These are phyloP conservation scores for Polymixis lichenea DNA, from an alignment of 2,888 invertebrate species.

Conservation along the genomic window DNA sequence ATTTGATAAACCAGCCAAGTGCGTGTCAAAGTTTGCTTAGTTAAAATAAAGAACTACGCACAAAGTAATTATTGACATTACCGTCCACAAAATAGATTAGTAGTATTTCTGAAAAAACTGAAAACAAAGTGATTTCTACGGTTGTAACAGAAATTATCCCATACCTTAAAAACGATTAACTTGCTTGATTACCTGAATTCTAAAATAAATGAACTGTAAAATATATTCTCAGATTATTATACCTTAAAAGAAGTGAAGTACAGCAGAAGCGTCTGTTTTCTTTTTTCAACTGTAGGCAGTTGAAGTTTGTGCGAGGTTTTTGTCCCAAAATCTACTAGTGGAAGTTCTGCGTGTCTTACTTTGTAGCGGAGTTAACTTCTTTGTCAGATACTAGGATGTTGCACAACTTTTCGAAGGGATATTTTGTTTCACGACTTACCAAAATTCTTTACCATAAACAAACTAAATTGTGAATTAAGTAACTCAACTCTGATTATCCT, in stretches of 20 bases:
- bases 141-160: no score
- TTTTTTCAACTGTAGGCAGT: not conserved
- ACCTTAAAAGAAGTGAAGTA: not conserved
- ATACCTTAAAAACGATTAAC: no score
- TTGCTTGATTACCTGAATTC: no score
- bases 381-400: constrained; percentile 38
- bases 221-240: not conserved
- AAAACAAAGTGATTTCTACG: no score
- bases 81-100: no score
- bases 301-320: not conserved
- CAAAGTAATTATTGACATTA: no score
- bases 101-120: no score
- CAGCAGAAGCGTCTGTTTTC: not conserved
- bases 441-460: not conserved
- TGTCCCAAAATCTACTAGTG: not conserved
- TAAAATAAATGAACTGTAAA: no score
- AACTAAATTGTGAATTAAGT: not conserved
- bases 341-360: constrained; percentile 15
- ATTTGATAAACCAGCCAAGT: not conserved
- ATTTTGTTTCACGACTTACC: constrained; percentile 20
- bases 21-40: no score
- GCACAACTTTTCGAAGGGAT: constrained; percentile 54
- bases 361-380: constrained; percentile 14
- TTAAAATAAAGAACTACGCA: no score
- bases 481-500: not conserved